Percentiles rank a stretch among this genome's conserved stretches.
Conservation (phyloP, 2,888 invertebrate genomes). For the Encarsia formosa region DNA sequence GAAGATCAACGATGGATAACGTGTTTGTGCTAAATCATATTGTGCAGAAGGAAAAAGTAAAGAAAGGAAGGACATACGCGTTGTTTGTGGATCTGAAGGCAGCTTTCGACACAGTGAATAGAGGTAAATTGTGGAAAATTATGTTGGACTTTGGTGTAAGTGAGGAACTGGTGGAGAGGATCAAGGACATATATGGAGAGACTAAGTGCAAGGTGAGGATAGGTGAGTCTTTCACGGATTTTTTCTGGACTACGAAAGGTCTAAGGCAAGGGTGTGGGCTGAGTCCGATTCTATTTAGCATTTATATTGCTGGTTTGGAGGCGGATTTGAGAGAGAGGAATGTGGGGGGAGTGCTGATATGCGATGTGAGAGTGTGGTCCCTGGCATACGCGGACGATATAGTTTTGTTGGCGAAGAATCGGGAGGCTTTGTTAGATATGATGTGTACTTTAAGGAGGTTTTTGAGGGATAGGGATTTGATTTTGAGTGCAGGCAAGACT, state of each 20-base stretch:
- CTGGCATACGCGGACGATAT: constrained; percentile 21
- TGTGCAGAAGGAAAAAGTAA: constrained; percentile 1
- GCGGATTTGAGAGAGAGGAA: too few species aligned
- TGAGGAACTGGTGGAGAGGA: constrained; percentile 1
- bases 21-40: constrained; percentile 23
- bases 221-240: neutral
- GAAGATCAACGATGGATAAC: constrained; percentile 25
- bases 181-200: constrained; percentile 1
- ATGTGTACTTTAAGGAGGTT: too few species aligned
- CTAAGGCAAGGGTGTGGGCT: constrained; percentile 15
- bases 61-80: constrained; percentile 8
- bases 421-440: constrained; percentile 4
- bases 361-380: constrained; percentile 10
- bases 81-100: constrained; percentile 9
- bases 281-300: too few species aligned
- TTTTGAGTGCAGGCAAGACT: constrained; percentile 19
- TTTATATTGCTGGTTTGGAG: too few species aligned
- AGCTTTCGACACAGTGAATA: constrained; percentile 28
- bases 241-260: constrained; percentile 9
- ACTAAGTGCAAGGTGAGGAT: constrained; percentile 12
- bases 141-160: constrained; percentile 13
- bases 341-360: constrained; percentile 10
- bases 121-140: constrained; percentile 2
- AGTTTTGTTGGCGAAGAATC: constrained; percentile 6
- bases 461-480: constrained; percentile 8